phyloP scores from a whole-genome alignment of 1,140 invertebrate genomes.

The Drosophila tristis region DNA sequence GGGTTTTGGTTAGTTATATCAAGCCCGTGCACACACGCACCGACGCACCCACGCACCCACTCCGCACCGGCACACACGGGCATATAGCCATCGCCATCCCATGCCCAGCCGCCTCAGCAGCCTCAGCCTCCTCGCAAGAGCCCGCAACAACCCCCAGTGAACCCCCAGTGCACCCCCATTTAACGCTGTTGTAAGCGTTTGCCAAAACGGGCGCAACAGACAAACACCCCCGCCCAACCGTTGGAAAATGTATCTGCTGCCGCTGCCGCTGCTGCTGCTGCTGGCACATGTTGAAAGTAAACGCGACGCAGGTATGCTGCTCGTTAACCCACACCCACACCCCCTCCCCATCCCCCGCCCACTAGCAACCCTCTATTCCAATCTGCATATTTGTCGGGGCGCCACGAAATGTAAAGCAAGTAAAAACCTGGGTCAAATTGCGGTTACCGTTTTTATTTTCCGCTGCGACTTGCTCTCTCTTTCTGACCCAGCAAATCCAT shows the following conservation, averaged over 20 bases:
- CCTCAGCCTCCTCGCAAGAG: background rate
- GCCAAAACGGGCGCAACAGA: constrained; percentile 6
- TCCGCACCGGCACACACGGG: background rate
- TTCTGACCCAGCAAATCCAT: constrained; percentile 22
- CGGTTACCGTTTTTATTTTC: constrained; percentile 69
- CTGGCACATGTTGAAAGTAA: constrained; percentile 74
- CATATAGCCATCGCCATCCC: constrained; percentile 22
- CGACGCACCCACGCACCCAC: too few species aligned
- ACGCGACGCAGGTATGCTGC: constrained; percentile 45
- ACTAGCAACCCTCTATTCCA: constrained; percentile 40
- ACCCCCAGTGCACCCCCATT: constrained; percentile 49
- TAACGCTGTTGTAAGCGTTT: constrained; percentile 65
- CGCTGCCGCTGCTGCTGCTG: constrained; percentile 9
- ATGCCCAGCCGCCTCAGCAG: constrained; percentile 17
- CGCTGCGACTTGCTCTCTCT: constrained; percentile 20
- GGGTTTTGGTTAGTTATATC: constrained; percentile 54
- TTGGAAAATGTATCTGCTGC: constrained; percentile 45
- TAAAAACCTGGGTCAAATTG: constrained; percentile 78
- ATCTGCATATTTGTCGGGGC: constrained; percentile 79
- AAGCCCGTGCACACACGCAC: constrained; percentile 5
- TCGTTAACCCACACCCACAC: constrained; percentile 7
- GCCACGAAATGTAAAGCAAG: constrained; percentile 69
- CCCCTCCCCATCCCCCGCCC: background rate
- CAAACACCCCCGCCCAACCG: constrained; percentile 24
- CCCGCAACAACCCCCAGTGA: constrained; percentile 17